Percentiles rank a stretch among this genome's conserved stretches.
These are phyloP conservation scores for Oscheius sp. DNA, from an alignment of 2,888 invertebrate genomes.

Conservation along the genomic window DNA sequence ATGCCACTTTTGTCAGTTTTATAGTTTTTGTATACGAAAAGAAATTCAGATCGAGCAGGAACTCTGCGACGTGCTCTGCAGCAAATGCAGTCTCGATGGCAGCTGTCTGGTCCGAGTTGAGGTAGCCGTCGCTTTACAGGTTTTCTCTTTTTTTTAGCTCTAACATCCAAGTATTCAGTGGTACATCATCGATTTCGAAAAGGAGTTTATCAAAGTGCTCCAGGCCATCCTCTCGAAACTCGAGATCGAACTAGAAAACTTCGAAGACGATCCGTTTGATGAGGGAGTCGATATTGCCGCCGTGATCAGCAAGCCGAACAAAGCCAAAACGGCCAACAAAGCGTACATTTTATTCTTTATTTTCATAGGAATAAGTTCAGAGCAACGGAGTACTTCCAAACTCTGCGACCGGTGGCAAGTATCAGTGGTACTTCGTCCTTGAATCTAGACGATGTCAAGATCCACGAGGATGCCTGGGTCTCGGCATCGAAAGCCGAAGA, in stretches of 20 bases:
- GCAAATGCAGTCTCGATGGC: slow-evolving; percentile 84
- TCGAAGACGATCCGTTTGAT: slow-evolving; percentile 13
- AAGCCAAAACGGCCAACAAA: neutral
- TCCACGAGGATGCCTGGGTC: slow-evolving; percentile 14
- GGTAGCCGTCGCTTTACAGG: slow-evolving; percentile 68
- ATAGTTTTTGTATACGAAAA: no score
- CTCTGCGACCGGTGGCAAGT: neutral
- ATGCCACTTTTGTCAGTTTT: slow-evolving; percentile 63
- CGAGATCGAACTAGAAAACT: slow-evolving; percentile 13
- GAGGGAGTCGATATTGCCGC: slow-evolving; percentile 34
- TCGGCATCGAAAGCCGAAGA: slow-evolving; percentile 16
- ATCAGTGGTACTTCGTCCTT: neutral
- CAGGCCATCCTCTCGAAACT: slow-evolving; percentile 51
- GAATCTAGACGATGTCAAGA: slow-evolving; percentile 16
- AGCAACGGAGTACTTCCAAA: slow-evolving; percentile 20
- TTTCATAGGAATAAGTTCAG: neutral
- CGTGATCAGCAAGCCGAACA: slow-evolving; percentile 17
- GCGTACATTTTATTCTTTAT: neutral
- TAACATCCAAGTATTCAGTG: slow-evolving; percentile 78
- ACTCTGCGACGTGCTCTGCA: slow-evolving; percentile 88
- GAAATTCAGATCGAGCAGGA: slow-evolving; percentile 78
- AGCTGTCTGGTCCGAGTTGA: slow-evolving; percentile 86
- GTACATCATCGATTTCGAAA: slow-evolving; percentile 83
- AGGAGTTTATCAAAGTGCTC: slow-evolving; percentile 81
- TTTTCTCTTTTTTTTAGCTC: neutral